These are phyloP conservation scores for Chalcis sispes DNA, from an alignment of 2,888 invertebrate species.

Conservation along the genomic window DNA sequence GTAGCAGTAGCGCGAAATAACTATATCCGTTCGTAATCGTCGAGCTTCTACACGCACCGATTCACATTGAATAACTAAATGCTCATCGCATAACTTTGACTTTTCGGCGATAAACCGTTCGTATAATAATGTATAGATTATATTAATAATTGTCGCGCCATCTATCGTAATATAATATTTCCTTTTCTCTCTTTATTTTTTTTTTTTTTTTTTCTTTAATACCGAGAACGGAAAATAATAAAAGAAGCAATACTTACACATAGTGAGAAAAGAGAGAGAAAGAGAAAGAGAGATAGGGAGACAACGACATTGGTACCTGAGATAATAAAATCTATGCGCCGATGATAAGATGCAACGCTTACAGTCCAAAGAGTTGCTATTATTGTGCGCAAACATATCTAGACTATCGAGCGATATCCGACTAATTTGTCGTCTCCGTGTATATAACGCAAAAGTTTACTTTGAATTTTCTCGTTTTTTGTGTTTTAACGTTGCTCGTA, in stretches of 20 bases:
- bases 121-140: neutral
- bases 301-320: constrained; percentile 46
- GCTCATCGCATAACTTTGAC: no score
- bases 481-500: neutral
- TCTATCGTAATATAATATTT: constrained; percentile 1
- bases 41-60: neutral
- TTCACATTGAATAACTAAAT: neutral
- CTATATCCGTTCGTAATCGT: neutral
- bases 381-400: neutral
- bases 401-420: constrained; percentile 28
- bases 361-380: constrained; percentile 6
- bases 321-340: constrained; percentile 52
- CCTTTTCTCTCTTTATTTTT: no score
- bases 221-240: neutral
- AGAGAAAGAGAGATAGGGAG: constrained; percentile 5
- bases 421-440: neutral
- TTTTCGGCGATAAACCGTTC: no score
- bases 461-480: neutral
- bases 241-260: no score
- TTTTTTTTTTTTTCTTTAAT: no score
- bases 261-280: neutral
- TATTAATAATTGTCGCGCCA: constrained; percentile 28
- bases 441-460: constrained; percentile 5
- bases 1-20: no score
- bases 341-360: constrained; percentile 44